phyloP scores from a whole-genome alignment of 1,140 invertebrate species.

The Trichonephila clavata region DNA sequence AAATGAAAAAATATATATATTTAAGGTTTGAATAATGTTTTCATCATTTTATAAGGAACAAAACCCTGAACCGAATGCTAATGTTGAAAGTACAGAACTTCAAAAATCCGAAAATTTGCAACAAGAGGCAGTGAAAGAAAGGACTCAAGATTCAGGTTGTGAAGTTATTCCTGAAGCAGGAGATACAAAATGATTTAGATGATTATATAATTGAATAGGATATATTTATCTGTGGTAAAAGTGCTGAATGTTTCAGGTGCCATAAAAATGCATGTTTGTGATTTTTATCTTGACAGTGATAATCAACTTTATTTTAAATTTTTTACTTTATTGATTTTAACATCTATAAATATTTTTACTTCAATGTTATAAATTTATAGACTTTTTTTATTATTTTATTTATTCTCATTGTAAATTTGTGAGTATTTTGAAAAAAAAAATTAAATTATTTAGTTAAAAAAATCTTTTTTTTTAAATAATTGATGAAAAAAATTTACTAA shows the following conservation, averaged over 20 bases:
- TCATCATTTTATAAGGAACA: constrained; percentile 33
- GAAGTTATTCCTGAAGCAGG: constrained; percentile 39
- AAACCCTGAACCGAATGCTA: not conserved
- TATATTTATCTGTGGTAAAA: not conserved
- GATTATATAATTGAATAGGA: not conserved
- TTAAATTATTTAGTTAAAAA: too few species aligned
- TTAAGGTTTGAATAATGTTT: too few species aligned
- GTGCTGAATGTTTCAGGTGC: constrained; percentile 11
- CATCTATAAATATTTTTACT: not conserved
- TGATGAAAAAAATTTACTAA: too few species aligned
- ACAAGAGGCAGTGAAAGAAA: not conserved
- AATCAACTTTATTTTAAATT: not conserved
- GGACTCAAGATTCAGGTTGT: not conserved
- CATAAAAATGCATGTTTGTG: constrained; percentile 10
- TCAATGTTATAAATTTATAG: not conserved
- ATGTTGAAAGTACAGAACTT: not conserved
- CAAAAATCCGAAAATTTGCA: not conserved
- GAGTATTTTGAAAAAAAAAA: too few species aligned
- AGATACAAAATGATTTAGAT: constrained; percentile 17
- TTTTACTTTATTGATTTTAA: not conserved
- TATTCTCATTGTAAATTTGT: too few species aligned
- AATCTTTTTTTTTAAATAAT: too few species aligned
- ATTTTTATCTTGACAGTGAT: not conserved
- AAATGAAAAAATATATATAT: too few species aligned
- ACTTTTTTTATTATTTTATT: too few species aligned